Evolutionary conservation across 2,888 invertebrate genomes (phyloP).

Genomic region (Cyrtodaria siliqua): DNA sequence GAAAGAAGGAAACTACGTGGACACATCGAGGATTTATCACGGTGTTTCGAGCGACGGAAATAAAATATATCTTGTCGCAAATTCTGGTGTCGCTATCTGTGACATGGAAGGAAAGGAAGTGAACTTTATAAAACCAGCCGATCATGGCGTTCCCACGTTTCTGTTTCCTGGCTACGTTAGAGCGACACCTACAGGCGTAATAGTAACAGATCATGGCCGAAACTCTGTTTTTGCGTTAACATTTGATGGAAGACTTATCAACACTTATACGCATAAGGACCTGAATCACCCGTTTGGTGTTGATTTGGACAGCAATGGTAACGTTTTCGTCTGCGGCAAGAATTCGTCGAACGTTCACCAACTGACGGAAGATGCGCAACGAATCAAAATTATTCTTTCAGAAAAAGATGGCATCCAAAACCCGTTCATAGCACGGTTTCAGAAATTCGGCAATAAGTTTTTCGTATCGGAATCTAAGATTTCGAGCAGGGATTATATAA

Average conservation of each 20-base stretch:
- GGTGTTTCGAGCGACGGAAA: constrained; percentile 30
- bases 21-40: constrained; percentile 36
- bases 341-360: constrained; percentile 33
- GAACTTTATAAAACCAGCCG: constrained; percentile 34
- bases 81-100: constrained; percentile 38
- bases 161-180: constrained; percentile 30
- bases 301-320: constrained; percentile 37
- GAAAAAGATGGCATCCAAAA: constrained; percentile 34
- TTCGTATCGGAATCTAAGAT: constrained; percentile 41
- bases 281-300: constrained; percentile 40
- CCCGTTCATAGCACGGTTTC: constrained; percentile 30
- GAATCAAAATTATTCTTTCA: constrained; percentile 16
- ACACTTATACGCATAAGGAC: constrained; percentile 27
- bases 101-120: constrained; percentile 39
- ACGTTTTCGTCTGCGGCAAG: constrained; percentile 43
- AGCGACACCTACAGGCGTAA: constrained; percentile 32
- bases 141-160: constrained; percentile 30
- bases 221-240: constrained; percentile 25
- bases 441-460: constrained; percentile 37
- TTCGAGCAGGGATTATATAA: constrained; percentile 25
- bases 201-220: constrained; percentile 40
- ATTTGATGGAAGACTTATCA: constrained; percentile 25
- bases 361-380: constrained; percentile 23
- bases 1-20: constrained; percentile 22
- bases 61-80: constrained; percentile 38